Evolutionary conservation across 2,797 vertebrate species (phyloP), one percentile per base, ranked within the genome.

Genomic region (Parambassis ranga): DNA sequence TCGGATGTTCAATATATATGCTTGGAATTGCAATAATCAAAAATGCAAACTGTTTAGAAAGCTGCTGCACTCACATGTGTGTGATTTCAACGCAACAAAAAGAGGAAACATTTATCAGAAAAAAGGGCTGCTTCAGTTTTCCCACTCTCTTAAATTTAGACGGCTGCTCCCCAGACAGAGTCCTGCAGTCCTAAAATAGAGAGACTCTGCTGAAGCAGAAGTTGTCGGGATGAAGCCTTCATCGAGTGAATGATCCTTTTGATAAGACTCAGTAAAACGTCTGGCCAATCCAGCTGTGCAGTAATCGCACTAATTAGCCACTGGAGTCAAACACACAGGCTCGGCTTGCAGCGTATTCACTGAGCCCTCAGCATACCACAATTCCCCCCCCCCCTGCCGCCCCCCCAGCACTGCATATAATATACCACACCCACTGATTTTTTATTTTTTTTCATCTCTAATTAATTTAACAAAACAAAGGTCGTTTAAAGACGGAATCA

Each of bases 271-370:
- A 84, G 87, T 89, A 92, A 88, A 95, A 93, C 82, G 93, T 94
- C 94, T 88, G 87, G 91, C 93, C 92, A 94, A 95, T 87, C 92
- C 95, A 95, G 94, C 95, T 94, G 95, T 82, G 88, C 93, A 93
- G 91, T 97, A 98, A 98, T 97, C 94, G 94, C 90, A 96, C 95
- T 98, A 98, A 98, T 98, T 96, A 98, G 94, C 95, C 92, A 78
- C 92, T 77, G 77, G 83, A 89, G 92, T 94, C 91, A 91, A 95
- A 94, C 90, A 94, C 90, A 70, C 82, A 58, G 82, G 76, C 73
- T 77, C 18, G 41, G 74, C 82, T 83, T 71, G 43, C 73, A 48
- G 74, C 65, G 16, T 72, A 52, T 81, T 83, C 68, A 41, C 62
- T 65, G 83, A 85, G 82, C 72, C 72, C 65, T 75, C 70, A 55